Evolutionary conservation across 2,797 vertebrate species (phyloP).

Genomic region (Saxicola maurus): DNA sequence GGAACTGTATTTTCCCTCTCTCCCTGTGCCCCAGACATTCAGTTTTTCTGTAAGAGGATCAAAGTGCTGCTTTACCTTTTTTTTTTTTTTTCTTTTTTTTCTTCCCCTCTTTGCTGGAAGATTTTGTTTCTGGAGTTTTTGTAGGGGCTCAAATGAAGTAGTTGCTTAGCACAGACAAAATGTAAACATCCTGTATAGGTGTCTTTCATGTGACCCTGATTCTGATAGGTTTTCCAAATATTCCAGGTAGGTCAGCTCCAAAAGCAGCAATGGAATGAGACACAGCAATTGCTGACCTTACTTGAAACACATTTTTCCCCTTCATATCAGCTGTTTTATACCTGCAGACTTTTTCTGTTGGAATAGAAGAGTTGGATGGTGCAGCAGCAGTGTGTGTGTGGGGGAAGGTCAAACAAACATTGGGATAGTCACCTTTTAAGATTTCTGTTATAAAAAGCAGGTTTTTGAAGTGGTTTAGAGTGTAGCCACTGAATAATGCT

Average conservation of each 20-base stretch:
- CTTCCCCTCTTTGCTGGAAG: neutral
- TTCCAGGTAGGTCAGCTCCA: neutral
- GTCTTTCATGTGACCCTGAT: neutral
- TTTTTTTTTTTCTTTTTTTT: neutral
- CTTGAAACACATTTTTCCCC: neutral
- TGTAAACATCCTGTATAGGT: neutral
- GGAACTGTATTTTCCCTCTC: neutral
- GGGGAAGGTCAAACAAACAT: constrained; percentile 22
- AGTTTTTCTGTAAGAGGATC: neutral
- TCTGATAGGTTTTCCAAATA: neutral
- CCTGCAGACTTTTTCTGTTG: neutral
- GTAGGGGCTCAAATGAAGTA: neutral
- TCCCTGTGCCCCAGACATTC: neutral
- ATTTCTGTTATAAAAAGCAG: neutral
- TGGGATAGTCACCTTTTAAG: neutral
- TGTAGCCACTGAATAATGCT: constrained; percentile 24
- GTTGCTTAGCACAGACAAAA: neutral
- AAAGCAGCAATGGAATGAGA: neutral
- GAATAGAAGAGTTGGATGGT: neutral
- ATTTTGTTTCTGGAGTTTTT: neutral
- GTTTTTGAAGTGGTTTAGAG: constrained; percentile 42
- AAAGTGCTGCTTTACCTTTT: neutral
- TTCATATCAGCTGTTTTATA: neutral
- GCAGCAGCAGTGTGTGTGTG: neutral
- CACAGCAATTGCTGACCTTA: neutral